Evolutionary conservation across 2,888 invertebrate genomes (phyloP).

Genomic region (Drosophila tripunctata): DNA sequence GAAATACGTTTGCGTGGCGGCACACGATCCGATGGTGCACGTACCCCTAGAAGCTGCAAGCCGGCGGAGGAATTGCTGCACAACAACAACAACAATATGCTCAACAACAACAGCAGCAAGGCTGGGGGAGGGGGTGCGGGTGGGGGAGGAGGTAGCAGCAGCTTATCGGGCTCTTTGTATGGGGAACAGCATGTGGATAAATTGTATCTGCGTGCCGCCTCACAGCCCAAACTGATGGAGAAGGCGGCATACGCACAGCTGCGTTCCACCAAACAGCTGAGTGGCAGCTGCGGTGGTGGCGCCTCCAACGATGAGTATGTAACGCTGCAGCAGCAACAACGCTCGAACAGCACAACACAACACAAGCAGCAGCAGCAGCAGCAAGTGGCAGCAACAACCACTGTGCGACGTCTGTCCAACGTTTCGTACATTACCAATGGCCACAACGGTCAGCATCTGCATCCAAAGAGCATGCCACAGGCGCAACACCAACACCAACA

Average conservation of each 20-base stretch:
- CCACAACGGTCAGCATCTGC: constrained; percentile 81
- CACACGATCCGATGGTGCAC: constrained; percentile 89
- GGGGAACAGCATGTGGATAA: constrained; percentile 90
- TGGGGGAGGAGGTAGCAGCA: constrained; percentile 13
- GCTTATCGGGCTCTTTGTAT: constrained; percentile 83
- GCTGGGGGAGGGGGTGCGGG: constrained; percentile 33
- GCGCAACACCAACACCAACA: constrained; percentile 40
- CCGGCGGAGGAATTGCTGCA: constrained; percentile 53
- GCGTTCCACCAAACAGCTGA: constrained; percentile 79
- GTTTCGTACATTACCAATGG: constrained; percentile 80
- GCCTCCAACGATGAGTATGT: constrained; percentile 82
- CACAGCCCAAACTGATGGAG: constrained; percentile 85
- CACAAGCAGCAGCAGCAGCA: constrained; percentile 57
- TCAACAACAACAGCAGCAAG: constrained; percentile 48
- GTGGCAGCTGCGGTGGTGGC: constrained; percentile 61
- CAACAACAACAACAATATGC: constrained; percentile 59
- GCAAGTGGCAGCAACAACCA: constrained; percentile 33
- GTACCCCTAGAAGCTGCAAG: constrained; percentile 84
- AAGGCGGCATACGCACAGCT: constrained; percentile 84
- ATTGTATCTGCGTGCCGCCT: constrained; percentile 88
- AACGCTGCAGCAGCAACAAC: constrained; percentile 74
- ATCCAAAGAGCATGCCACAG: constrained; percentile 72
- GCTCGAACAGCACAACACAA: constrained; percentile 28
- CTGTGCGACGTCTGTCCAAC: constrained; percentile 52
- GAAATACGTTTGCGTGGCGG: constrained; percentile 86